Percentiles rank a stretch among this genome's conserved stretches.
phyloP scores from a whole-genome alignment of 2,113 vertebrate species.

The Equus przewalskii region DNA sequence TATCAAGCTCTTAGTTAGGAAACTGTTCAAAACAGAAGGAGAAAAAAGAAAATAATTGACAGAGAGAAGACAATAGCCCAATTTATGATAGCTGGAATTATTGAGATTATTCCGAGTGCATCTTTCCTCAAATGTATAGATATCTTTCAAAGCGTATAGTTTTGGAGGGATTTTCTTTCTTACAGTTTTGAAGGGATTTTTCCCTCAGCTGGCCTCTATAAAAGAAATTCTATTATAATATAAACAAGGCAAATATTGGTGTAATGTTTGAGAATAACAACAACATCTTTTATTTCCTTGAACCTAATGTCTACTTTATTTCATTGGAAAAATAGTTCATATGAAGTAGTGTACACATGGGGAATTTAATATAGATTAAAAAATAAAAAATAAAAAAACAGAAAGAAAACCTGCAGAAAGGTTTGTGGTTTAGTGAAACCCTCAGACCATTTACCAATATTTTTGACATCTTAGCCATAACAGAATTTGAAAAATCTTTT shows the following conservation, averaged over 20 bases:
- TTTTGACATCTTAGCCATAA: constrained; percentile 68
- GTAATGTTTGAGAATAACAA: constrained; percentile 76
- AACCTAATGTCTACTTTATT: constrained; percentile 64
- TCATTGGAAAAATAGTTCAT: constrained; percentile 77
- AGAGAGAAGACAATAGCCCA: constrained; percentile 36
- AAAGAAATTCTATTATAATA: constrained; percentile 70
- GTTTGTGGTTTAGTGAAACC: constrained; percentile 73
- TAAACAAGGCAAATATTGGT: constrained; percentile 81
- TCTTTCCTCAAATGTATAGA: constrained; percentile 54
- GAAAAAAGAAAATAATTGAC: constrained; percentile 53
- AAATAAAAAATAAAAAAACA: neutral
- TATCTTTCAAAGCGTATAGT: neutral
- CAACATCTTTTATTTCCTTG: constrained; percentile 66
- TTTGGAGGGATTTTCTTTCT: constrained; percentile 71
- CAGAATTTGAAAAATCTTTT: constrained; percentile 65
- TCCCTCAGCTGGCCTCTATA: constrained; percentile 39
- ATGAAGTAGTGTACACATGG: constrained; percentile 65
- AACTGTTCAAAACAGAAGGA: constrained; percentile 10
- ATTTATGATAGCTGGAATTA: constrained; percentile 53
- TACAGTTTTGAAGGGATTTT: constrained; percentile 56
- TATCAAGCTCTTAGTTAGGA: neutral
- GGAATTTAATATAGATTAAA: constrained; percentile 56
- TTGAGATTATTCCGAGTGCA: neutral
- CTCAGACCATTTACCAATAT: constrained; percentile 71
- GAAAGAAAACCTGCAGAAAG: constrained; percentile 30